These are phyloP conservation scores for Eutrigla gurnardus DNA, from an alignment of 2,797 vertebrate species.

Conservation along the genomic window DNA sequence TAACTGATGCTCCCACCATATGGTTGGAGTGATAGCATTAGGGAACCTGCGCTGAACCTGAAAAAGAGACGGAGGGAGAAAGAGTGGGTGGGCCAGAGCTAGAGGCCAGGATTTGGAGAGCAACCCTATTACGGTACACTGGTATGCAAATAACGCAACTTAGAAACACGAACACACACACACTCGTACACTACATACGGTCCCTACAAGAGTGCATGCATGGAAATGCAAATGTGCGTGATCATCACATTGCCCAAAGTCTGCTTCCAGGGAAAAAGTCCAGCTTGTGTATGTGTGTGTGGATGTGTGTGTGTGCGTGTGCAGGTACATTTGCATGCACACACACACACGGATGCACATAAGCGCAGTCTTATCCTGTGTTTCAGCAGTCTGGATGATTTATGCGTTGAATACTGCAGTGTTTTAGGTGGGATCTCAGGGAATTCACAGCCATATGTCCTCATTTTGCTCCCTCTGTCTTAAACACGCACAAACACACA, in stretches of 20 bases:
- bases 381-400: conserved; percentile 80
- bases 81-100: conserved; percentile 49
- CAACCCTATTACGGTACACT: conserved; percentile 60
- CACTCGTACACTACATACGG: conserved; percentile 39
- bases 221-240: conserved; percentile 59
- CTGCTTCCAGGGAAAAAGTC: conserved; percentile 30
- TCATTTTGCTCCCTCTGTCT: conserved; percentile 60
- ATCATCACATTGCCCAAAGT: conserved; percentile 49
- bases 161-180: conserved; percentile 32
- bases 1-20: conserved; percentile 85
- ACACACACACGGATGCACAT: conserved; percentile 31
- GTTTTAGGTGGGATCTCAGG: conserved; percentile 78
- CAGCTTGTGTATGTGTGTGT: background rate
- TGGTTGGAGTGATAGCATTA: conserved; percentile 84
- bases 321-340: background rate
- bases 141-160: conserved; percentile 58
- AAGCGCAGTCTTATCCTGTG: conserved; percentile 58
- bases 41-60: conserved; percentile 78
- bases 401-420: conserved; percentile 76
- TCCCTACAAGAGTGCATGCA: conserved; percentile 39
- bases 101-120: conserved; percentile 63
- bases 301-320: background rate
- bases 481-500: conserved; percentile 34
- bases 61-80: conserved; percentile 62
- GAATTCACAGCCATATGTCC: conserved; percentile 81